These are phyloP conservation scores for Drosophila acutilabella DNA, from an alignment of 2,888 invertebrate species.

Conservation along the genomic window DNA sequence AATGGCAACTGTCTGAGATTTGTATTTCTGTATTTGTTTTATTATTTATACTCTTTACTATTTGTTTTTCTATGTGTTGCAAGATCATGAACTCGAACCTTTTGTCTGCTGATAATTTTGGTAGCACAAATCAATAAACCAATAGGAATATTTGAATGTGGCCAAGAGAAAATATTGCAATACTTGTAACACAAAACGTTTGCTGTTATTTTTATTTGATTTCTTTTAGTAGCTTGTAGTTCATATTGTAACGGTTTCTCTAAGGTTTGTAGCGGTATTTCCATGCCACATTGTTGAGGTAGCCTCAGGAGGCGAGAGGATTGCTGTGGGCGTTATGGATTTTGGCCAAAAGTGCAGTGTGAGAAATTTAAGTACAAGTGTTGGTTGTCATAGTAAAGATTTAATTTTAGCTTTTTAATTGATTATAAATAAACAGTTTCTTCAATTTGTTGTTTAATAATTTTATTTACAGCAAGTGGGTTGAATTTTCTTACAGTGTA, in stretches of 20 bases:
- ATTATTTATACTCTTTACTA: constrained; percentile 28
- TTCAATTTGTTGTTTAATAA: too few relatives aligned
- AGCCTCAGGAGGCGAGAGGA: background rate
- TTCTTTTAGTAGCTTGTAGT: constrained; percentile 45
- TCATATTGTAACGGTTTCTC: constrained; percentile 62
- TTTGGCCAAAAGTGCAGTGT: constrained; percentile 29
- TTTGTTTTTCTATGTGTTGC: constrained; percentile 19
- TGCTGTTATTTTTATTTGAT: constrained; percentile 15
- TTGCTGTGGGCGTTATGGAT: constrained; percentile 37
- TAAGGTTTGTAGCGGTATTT: constrained; percentile 22
- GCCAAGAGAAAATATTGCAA: constrained; percentile 55
- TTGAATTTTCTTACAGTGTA: constrained; percentile 38
- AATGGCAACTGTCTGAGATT: constrained; percentile 63
- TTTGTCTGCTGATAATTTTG: constrained; percentile 68
- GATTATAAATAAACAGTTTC: background rate
- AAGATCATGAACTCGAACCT: constrained; percentile 75
- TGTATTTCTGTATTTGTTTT: constrained; percentile 40
- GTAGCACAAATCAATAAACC: constrained; percentile 78
- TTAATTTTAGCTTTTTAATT: background rate
- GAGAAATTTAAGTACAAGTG: constrained; percentile 8
- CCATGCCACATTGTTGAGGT: constrained; percentile 20
- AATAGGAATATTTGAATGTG: constrained; percentile 65
- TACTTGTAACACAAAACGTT: constrained; percentile 59
- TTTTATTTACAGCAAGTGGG: background rate
- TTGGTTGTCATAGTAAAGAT: background rate